Base-by-base conservation (phyloP, 1,140 invertebrate species). In the Helicoverpa zea region DNA sequence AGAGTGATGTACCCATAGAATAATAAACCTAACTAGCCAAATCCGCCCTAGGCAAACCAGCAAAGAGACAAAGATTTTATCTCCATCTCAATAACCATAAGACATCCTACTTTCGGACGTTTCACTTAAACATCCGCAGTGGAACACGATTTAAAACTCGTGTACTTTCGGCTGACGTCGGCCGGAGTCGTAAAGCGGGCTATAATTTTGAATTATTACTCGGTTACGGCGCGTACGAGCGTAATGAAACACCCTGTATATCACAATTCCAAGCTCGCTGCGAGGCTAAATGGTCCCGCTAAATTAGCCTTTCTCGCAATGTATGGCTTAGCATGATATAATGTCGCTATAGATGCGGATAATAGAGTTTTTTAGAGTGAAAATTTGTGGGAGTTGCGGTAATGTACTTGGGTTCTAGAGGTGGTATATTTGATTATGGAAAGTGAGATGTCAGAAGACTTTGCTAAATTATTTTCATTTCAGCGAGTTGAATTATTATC, bases 171-270 rank as follows among this genome's bases (percentile, higher is more conserved):
- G 61, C 68, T 72, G 83, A 78, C 74, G 64, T 70, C 81, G 75
- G 56, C 47, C 43, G 47, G 35, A 72, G 66, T 81, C 80, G 79
- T 84, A 87, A 87, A 81, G 74, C 73, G 77, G 51, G 80, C 82
- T 68, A 85, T 87, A 85, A 87, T 81, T 85, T 83, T 85, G 84
- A 87, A 80, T 87, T 85, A 87, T 79, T 59, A 63, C 86, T 74
- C 72, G 79, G 79, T 82, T 84, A 82, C 81, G 83, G 66, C 83
- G 78, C 82, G 76, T 83, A 80, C 81, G 79, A 56, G 68, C 81
- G 87, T 88, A 88, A 88, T 87, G 87, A 87, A 88, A 87, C 84
- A 84, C 83, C 78, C 86, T 83, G 82, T 88, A 87, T 87, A 85
- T 88, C 87, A 87, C 82, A 84, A 85, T 83, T 83, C 68, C 83